Conservation (phyloP, 1,140 invertebrate species). For the Ephestia elutella region DNA sequence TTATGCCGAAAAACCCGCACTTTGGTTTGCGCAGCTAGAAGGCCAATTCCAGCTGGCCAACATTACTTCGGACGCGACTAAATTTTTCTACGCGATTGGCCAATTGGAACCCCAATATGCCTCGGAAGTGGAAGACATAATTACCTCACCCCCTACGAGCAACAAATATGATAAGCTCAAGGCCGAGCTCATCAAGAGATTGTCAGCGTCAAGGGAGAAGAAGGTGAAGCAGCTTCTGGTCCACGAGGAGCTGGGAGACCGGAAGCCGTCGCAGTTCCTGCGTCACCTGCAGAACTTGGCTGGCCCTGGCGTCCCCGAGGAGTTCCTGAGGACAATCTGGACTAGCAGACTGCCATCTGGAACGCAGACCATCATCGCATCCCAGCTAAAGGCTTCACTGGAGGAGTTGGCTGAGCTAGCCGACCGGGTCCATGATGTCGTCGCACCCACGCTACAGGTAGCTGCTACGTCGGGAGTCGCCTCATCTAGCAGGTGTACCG, state of each 20-base stretch:
- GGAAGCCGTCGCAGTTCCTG: slow-evolving; percentile 31
- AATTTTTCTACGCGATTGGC: background rate
- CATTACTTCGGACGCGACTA: background rate
- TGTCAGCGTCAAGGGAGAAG: slow-evolving; percentile 29
- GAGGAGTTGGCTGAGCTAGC: slow-evolving; percentile 17
- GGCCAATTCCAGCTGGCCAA: background rate
- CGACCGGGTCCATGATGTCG: slow-evolving; percentile 16
- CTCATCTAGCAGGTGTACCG: slow-evolving; percentile 6
- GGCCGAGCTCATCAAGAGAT: slow-evolving; percentile 27
- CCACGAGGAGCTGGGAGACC: slow-evolving; percentile 40
- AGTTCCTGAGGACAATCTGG: slow-evolving; percentile 21
- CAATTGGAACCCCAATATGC: background rate
- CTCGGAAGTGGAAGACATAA: slow-evolving; percentile 3
- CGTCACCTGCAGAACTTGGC: slow-evolving; percentile 22
- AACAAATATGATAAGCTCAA: slow-evolving; percentile 34
- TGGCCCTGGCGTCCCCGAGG: slow-evolving; percentile 21
- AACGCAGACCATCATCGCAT: slow-evolving; percentile 17
- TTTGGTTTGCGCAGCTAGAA: slow-evolving; percentile 11
- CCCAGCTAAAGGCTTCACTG: slow-evolving; percentile 10
- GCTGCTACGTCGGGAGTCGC: background rate
- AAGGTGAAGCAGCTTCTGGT: slow-evolving; percentile 30
- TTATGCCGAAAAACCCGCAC: slow-evolving; percentile 2
- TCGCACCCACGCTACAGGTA: background rate
- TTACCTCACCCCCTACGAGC: background rate
- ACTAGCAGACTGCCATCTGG: slow-evolving; percentile 14